Evolutionary conservation across 2,113 vertebrate genomes (phyloP).

Genomic region (Rhinoderma darwinii): DNA sequence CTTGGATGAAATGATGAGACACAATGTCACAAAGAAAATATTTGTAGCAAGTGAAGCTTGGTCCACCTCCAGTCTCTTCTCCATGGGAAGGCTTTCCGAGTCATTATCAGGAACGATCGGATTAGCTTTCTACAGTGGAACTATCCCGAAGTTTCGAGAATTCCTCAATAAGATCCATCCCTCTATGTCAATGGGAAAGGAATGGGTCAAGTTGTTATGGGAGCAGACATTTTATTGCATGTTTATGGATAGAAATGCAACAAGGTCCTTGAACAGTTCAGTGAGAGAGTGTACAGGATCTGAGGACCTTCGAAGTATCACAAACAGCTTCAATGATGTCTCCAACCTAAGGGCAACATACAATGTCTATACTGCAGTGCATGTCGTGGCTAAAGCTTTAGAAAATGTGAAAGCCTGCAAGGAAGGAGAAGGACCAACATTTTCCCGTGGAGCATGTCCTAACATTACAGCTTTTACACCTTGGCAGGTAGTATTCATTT

Average conservation of each 20-base stretch:
- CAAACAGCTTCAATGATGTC: conserved; percentile 23
- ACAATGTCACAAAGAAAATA: conserved; percentile 52
- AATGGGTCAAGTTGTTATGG: conserved; percentile 38
- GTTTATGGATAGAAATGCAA: neutral
- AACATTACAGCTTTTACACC: conserved; percentile 40
- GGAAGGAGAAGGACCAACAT: neutral
- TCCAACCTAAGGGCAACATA: conserved; percentile 54
- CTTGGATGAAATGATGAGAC: conserved; percentile 37
- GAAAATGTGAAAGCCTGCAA: conserved; percentile 36
- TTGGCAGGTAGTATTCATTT: conserved; percentile 54
- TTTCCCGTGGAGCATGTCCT: conserved; percentile 25
- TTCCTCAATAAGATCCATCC: conserved; percentile 6
- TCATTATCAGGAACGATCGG: conserved; percentile 60
- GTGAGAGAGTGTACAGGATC: conserved; percentile 37
- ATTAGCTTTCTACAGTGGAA: conserved; percentile 41
- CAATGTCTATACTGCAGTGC: conserved; percentile 61
- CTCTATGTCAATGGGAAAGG: neutral
- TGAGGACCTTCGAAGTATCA: neutral
- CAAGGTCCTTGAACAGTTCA: neutral
- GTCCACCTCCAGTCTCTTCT: conserved; percentile 54
- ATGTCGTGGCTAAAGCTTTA: conserved; percentile 62
- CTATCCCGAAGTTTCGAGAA: conserved; percentile 44
- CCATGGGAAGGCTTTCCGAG: neutral
- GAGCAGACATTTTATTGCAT: conserved; percentile 14
- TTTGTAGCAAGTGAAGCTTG: conserved; percentile 65